These are phyloP conservation scores for Poeciliopsis turneri DNA, from an alignment of 2,797 vertebrate genomes.

Conservation along the genomic window DNA sequence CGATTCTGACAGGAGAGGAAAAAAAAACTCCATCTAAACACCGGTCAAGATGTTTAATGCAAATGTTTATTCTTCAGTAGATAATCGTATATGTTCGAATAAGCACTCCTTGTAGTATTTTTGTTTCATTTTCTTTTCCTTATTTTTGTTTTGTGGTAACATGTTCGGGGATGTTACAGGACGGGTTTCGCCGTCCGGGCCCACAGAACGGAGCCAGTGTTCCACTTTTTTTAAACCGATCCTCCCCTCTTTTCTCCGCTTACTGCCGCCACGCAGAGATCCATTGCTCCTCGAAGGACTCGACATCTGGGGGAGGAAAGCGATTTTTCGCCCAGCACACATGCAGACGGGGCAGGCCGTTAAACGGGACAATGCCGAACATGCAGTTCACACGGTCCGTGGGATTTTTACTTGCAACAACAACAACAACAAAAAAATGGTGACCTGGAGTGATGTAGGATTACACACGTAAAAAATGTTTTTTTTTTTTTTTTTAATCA, in stretches of 20 bases:
- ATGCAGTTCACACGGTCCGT: conserved; percentile 52
- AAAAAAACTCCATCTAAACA: conserved; percentile 43
- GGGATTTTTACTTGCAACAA: conserved; percentile 50
- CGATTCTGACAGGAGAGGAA: conserved; percentile 16
- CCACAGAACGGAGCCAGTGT: conserved; percentile 68
- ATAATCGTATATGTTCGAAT: conserved; percentile 65
- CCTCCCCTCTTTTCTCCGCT: conserved; percentile 24
- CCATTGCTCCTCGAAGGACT: conserved; percentile 57
- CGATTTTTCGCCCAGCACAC: conserved; percentile 42
- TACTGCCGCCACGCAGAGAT: conserved; percentile 29
- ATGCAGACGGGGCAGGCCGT: conserved; percentile 37
- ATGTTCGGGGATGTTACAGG: conserved; percentile 47
- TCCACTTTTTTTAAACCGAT: conserved; percentile 35
- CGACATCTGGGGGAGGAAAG: conserved; percentile 54
- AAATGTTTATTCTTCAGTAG: conserved; percentile 65
- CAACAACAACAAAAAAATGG: conserved; percentile 37
- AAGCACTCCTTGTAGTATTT: conserved; percentile 78
- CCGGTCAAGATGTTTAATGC: conserved; percentile 62
- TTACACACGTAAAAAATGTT: conserved; percentile 39
- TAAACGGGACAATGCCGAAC: conserved; percentile 52
- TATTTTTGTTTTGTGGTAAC: conserved; percentile 50
- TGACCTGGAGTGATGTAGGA: conserved; percentile 53
- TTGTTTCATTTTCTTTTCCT: conserved; percentile 29
- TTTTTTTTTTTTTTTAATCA: conserved; percentile 39
- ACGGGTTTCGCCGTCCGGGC: conserved; percentile 67